phyloP scores from a whole-genome alignment of 1,140 invertebrate genomes.

The Heliconius melpomene region DNA sequence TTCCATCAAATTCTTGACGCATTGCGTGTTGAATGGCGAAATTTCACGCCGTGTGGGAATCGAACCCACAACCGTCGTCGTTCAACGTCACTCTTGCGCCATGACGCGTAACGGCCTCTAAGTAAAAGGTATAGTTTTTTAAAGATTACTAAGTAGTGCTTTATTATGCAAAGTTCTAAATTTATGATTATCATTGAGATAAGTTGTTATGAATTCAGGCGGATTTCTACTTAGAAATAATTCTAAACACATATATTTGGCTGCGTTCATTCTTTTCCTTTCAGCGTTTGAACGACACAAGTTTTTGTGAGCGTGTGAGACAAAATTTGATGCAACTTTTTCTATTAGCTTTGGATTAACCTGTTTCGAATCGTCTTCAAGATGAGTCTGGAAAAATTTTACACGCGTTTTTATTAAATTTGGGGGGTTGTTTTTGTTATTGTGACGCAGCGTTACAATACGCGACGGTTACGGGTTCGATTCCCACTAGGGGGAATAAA shows the following conservation, averaged over 20 bases:
- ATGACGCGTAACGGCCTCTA: too few relatives aligned
- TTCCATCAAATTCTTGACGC: too few relatives aligned
- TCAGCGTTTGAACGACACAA: conserved; percentile 68
- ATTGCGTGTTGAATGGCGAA: too few relatives aligned
- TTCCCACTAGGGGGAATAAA: too few relatives aligned
- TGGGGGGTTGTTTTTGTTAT: too few relatives aligned
- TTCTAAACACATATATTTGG: conserved; percentile 81
- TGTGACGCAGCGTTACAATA: too few relatives aligned
- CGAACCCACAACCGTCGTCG: too few relatives aligned
- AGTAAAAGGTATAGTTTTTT: conserved; percentile 17
- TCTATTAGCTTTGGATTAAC: conserved; percentile 79
- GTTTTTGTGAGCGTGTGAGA: conserved; percentile 63
- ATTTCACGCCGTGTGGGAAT: too few relatives aligned
- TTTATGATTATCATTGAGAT: conserved; percentile 81
- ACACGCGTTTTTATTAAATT: too few relatives aligned
- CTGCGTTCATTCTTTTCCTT: conserved; percentile 73
- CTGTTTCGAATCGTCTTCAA: conserved; percentile 76
- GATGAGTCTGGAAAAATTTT: conserved; percentile 49
- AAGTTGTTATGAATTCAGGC: conserved; percentile 83
- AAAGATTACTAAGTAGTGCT: conserved; percentile 69
- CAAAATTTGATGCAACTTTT: conserved; percentile 68
- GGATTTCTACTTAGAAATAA: conserved; percentile 78
- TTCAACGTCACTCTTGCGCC: too few relatives aligned
- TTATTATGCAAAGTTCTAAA: conserved; percentile 81
- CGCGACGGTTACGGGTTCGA: too few relatives aligned